Evolutionary conservation across 2,797 vertebrate species (phyloP).

Genomic region (Alectoris magna): DNA sequence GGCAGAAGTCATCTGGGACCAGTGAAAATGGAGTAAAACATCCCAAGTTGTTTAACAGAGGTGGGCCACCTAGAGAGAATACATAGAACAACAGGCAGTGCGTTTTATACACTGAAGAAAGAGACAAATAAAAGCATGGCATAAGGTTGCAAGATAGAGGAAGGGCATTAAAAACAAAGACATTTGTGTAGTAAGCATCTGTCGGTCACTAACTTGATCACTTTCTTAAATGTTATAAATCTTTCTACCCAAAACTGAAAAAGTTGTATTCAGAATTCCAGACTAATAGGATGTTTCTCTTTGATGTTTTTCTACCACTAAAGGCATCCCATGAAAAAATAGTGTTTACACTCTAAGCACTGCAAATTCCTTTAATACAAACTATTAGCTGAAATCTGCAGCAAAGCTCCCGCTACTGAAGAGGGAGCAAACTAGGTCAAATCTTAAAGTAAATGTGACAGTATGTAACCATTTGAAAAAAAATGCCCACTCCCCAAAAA

Average conservation of each 20-base stretch:
- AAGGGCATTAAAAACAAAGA: background rate
- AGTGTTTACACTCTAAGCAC: background rate
- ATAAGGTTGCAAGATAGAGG: background rate
- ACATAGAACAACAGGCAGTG: background rate
- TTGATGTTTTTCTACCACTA: background rate
- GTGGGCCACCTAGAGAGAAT: background rate
- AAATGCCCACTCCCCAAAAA: background rate
- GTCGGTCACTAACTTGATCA: fast-evolving
- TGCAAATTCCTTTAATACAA: background rate
- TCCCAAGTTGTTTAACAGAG: background rate
- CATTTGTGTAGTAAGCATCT: background rate
- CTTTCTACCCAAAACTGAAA: background rate
- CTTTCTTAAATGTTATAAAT: background rate
- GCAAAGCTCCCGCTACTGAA: background rate
- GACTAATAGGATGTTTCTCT: background rate
- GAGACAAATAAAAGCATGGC: background rate
- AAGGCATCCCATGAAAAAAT: background rate
- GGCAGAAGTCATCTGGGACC: background rate
- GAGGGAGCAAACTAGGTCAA: background rate
- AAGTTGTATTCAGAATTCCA: background rate
- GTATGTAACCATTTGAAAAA: background rate
- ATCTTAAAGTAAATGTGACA: background rate
- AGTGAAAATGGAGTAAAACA: background rate
- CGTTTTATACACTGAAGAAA: background rate
- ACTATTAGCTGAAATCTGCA: background rate